A percentile compares a stretch with the other conserved stretches of the same genome.
phyloP scores from a whole-genome alignment of 1,140 invertebrate species.

The Maniola jurtina region DNA sequence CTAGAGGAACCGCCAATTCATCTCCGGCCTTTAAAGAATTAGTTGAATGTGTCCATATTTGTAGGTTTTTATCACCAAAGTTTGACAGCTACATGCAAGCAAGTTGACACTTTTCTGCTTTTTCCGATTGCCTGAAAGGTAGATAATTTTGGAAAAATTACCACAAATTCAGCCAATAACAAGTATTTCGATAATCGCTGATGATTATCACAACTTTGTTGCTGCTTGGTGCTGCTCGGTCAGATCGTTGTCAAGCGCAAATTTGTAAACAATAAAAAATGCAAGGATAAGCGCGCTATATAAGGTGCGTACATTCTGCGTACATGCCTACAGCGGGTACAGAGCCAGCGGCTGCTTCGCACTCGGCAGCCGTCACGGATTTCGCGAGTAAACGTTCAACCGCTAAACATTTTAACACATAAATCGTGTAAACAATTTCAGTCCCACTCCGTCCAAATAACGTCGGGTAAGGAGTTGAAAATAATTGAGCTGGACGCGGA shows the following conservation, averaged over 20 bases:
- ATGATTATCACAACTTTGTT: too few species aligned
- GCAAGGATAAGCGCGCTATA: not conserved
- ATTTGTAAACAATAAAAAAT: not conserved
- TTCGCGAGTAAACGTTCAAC: conserved; percentile 36
- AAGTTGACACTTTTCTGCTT: too few species aligned
- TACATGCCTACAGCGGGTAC: not conserved
- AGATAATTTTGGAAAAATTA: too few species aligned
- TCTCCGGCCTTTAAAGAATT: too few species aligned
- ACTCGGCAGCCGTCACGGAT: conserved; percentile 16
- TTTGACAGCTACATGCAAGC: too few species aligned
- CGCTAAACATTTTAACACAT: conserved; percentile 56
- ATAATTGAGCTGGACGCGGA: conserved; percentile 66
- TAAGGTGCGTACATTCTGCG: not conserved
- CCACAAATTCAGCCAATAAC: too few species aligned
- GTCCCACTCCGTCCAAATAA: conserved; percentile 50
- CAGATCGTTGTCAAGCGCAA: not conserved
- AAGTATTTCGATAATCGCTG: too few species aligned
- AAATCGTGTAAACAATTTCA: conserved; percentile 63
- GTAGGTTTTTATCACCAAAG: too few species aligned
- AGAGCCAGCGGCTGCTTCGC: not conserved
- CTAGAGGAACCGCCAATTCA: too few species aligned
- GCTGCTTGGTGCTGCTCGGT: not conserved
- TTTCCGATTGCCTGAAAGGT: too few species aligned
- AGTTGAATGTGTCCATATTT: too few species aligned
- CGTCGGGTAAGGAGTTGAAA: conserved; percentile 61